Conservation (phyloP, 2,888 invertebrate genomes). For the Uropetala carovei region DNA sequence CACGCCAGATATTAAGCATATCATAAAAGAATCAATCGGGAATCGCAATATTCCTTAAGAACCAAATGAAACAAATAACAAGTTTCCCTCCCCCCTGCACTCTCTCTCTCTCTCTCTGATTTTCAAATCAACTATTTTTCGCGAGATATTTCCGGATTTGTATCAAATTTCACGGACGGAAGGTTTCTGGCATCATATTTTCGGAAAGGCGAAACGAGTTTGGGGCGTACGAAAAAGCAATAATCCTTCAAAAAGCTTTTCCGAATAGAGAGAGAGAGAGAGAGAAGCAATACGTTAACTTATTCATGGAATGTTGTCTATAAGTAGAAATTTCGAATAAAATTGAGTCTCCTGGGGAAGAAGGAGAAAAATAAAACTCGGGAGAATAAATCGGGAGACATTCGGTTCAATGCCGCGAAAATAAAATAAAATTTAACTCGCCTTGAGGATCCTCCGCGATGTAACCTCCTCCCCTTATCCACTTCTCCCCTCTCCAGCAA, state of each 20-base stretch:
- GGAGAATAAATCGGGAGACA: not conserved
- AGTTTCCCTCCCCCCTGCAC: no score
- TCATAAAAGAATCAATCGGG: no score
- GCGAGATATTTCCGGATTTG: constrained; percentile 4
- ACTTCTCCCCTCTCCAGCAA: no score
- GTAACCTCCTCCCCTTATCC: no score
- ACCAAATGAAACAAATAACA: no score
- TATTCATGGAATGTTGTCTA: constrained; percentile 28
- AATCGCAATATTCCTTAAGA: no score
- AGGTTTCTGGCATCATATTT: constrained; percentile 36
- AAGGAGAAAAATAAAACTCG: not conserved
- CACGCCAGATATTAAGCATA: no score
- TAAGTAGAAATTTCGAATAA: not conserved
- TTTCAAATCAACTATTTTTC: no score
- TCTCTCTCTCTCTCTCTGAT: no score
- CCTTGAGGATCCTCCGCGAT: not conserved
- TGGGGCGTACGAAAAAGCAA: not conserved
- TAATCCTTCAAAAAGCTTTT: not conserved
- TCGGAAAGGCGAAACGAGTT: constrained; percentile 11
- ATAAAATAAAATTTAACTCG: constrained; percentile 13
- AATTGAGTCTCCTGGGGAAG: not conserved
- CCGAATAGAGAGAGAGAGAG: not conserved
- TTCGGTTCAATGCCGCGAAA: not conserved
- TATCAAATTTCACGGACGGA: constrained; percentile 53
- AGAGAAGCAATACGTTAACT: constrained; percentile 17